Conservation (phyloP, 2,797 vertebrate species). For the Melanotaenia trifasciata region DNA sequence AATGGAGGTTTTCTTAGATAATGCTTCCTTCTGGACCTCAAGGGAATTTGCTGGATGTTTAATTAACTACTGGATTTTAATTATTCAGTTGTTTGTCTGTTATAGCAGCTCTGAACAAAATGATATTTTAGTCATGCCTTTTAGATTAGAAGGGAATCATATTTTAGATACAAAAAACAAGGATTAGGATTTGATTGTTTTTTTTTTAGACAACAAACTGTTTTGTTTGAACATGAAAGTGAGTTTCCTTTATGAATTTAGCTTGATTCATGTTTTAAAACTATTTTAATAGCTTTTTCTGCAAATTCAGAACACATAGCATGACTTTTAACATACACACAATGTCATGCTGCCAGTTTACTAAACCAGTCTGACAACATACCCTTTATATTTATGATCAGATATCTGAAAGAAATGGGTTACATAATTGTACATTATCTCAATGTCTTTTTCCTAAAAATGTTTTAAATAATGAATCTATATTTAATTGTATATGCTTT, state of each 20-base stretch:
- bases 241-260: neutral
- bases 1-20: neutral
- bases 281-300: constrained; percentile 4
- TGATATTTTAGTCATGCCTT: neutral
- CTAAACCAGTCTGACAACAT: neutral
- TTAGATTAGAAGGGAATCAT: neutral
- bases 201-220: neutral
- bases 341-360: neutral
- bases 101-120: neutral
- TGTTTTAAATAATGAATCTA: neutral
- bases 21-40: neutral
- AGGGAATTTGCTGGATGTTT: neutral
- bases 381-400: neutral
- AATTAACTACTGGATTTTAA: constrained; percentile 1
- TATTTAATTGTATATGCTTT: neutral
- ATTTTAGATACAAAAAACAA: neutral
- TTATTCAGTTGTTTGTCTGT: neutral
- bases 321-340: neutral
- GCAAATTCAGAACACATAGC: neutral
- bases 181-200: neutral
- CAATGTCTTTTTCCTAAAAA: neutral
- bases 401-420: neutral
- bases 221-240: neutral
- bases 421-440: neutral
- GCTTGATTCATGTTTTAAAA: neutral